Conservation (phyloP, 2,797 vertebrate species). For the Borostomias antarcticus region DNA sequence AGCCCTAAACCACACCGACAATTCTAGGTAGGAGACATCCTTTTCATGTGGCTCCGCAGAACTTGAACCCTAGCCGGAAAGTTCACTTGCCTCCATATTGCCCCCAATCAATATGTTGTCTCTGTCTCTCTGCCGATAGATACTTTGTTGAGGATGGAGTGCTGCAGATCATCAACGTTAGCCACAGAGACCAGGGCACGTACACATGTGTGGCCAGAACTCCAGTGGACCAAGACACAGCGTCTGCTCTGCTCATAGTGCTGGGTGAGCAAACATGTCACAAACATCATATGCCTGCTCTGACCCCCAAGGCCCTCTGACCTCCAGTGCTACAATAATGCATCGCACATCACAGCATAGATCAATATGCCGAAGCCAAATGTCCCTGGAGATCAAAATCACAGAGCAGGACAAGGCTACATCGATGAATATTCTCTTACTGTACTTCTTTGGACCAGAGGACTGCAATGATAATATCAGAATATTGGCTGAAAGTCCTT, state of each 20-base stretch:
- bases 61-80: conserved; percentile 24
- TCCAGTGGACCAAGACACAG: conserved; percentile 76
- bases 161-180: conserved; percentile 86
- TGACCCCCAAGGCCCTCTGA: conserved; percentile 17
- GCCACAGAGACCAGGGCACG: conserved; percentile 82
- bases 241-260: conserved; percentile 77
- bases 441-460: neutral
- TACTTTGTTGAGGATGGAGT: conserved; percentile 81
- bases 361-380: conserved; percentile 37
- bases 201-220: conserved; percentile 86
- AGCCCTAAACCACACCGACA: conserved; percentile 78
- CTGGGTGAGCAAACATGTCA: conserved; percentile 79
- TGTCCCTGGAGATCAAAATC: neutral
- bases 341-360: conserved; percentile 16
- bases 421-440: neutral
- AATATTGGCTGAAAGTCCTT: neutral
- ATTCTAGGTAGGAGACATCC: conserved; percentile 75
- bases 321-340: conserved; percentile 14
- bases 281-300: neutral
- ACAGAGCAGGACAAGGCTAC: neutral
- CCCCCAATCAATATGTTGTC: conserved; percentile 14
- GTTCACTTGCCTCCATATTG: conserved; percentile 27
- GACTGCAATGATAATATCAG: neutral
- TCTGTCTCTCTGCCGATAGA: conserved; percentile 65
- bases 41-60: conserved; percentile 22